phyloP scores from a whole-genome alignment of 2,113 vertebrate species.

The Lepisosteus oculatus region DNA sequence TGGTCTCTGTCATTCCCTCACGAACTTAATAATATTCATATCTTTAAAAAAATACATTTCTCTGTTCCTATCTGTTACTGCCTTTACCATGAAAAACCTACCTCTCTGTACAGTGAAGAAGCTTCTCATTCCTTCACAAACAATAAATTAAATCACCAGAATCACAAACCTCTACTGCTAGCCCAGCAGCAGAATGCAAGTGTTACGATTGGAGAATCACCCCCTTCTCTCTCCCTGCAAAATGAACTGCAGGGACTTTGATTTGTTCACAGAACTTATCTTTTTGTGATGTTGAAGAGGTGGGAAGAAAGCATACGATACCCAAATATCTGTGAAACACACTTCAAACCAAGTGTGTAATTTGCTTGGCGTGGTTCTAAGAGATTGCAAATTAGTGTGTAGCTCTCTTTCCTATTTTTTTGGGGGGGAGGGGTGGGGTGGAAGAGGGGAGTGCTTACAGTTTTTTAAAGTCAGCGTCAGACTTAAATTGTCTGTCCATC shows the following conservation, averaged over 20 bases:
- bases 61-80: too few species aligned
- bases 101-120: not conserved
- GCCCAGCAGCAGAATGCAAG: not conserved
- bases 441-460: too few species aligned
- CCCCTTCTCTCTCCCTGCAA: not conserved
- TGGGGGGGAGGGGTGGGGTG: too few species aligned
- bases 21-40: too few species aligned
- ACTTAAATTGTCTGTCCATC: too few species aligned
- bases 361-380: conserved; percentile 5
- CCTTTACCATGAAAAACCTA: not conserved
- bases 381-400: too few species aligned
- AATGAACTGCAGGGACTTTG: conserved; percentile 13
- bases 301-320: conserved; percentile 17
- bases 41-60: too few species aligned
- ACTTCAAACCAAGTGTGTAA: conserved; percentile 24
- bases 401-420: too few species aligned
- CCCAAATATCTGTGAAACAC: conserved; percentile 22
- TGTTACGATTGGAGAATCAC: not conserved
- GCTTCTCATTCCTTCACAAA: not conserved
- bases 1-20: too few species aligned
- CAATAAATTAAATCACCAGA: not conserved
- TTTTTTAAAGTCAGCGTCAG: too few species aligned
- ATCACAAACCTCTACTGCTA: not conserved
- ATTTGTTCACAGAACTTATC: conserved; percentile 13
- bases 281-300: conserved; percentile 11